A percentile compares a stretch with the other conserved stretches of the same genome.
Conservation (phyloP, 2,888 invertebrate species). For the Adelognathus sp. region DNA sequence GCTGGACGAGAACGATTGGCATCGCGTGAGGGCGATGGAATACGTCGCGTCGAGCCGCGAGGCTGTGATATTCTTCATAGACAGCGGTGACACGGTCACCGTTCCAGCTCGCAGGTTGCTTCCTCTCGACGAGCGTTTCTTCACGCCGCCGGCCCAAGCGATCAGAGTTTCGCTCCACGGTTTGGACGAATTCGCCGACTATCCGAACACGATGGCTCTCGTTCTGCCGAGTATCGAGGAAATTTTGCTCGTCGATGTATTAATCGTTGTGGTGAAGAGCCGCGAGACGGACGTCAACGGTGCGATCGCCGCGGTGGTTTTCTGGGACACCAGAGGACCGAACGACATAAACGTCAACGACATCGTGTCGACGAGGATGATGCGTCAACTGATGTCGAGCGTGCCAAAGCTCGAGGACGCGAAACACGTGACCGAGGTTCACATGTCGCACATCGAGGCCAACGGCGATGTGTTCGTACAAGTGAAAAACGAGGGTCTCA, state of each 20-base stretch:
- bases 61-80: slow-evolving; percentile 85
- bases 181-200: slow-evolving; percentile 85
- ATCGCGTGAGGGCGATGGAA: slow-evolving; percentile 80
- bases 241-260: slow-evolving; percentile 82
- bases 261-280: slow-evolving; percentile 83
- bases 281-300: slow-evolving; percentile 79
- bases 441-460: slow-evolving; percentile 78
- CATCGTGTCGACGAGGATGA: slow-evolving; percentile 83
- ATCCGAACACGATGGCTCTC: slow-evolving; percentile 68
- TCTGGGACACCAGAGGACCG: slow-evolving; percentile 86
- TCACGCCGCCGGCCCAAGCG: slow-evolving; percentile 87
- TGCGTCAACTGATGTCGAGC: slow-evolving; percentile 70
- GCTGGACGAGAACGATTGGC: slow-evolving; percentile 80
- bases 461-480: slow-evolving; percentile 81
- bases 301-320: slow-evolving; percentile 83
- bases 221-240: slow-evolving; percentile 77
- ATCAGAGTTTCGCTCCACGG: slow-evolving; percentile 87
- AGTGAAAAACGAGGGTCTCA: slow-evolving; percentile 71
- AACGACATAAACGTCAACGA: slow-evolving; percentile 86
- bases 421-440: slow-evolving; percentile 73
- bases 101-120: slow-evolving; percentile 83
- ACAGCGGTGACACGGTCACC: slow-evolving; percentile 87
- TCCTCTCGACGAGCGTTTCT: slow-evolving; percentile 85
- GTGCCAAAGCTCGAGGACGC: slow-evolving; percentile 77
- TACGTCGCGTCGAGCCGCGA: slow-evolving; percentile 62